Evolutionary conservation across 2,113 vertebrate genomes (phyloP).

Genomic region (Reinhardtius hippoglossoides): DNA sequence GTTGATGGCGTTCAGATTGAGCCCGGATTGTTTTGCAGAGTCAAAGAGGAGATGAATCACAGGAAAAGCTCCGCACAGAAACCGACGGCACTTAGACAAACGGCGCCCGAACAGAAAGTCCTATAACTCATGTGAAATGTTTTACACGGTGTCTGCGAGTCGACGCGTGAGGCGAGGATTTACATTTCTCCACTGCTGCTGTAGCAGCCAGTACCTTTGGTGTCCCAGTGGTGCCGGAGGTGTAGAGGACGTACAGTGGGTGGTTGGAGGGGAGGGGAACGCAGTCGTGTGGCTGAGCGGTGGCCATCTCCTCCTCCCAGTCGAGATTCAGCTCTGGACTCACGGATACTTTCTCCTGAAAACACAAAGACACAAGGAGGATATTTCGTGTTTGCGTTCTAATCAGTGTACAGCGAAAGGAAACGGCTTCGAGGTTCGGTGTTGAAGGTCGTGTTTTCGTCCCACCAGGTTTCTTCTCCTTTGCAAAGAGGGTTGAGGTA

Average conservation of each 20-base stretch:
- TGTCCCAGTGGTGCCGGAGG: conserved; percentile 94
- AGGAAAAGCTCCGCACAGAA: neutral
- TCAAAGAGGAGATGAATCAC: conserved; percentile 41
- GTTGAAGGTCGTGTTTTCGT: neutral
- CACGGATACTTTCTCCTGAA: conserved; percentile 85
- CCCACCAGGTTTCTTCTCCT: neutral
- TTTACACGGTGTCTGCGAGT: neutral
- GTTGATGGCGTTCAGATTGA: conserved; percentile 32
- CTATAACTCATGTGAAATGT: neutral
- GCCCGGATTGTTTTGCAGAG: conserved; percentile 17
- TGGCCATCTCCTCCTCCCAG: conserved; percentile 93
- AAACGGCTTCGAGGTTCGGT: no score
- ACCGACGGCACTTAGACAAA: conserved; percentile 1
- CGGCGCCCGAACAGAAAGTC: no score
- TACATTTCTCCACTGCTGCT: neutral
- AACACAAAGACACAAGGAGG: neutral
- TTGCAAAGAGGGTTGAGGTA: neutral
- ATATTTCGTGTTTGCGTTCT: no score
- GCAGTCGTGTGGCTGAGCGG: conserved; percentile 86
- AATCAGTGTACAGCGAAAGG: neutral
- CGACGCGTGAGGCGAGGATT: neutral
- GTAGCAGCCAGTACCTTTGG: conserved; percentile 87
- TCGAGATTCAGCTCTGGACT: conserved; percentile 84
- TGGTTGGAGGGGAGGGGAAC: conserved; percentile 89
- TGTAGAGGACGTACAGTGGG: conserved; percentile 95